Conservation (phyloP, 1,140 invertebrate species). For the Nymphalis io region DNA sequence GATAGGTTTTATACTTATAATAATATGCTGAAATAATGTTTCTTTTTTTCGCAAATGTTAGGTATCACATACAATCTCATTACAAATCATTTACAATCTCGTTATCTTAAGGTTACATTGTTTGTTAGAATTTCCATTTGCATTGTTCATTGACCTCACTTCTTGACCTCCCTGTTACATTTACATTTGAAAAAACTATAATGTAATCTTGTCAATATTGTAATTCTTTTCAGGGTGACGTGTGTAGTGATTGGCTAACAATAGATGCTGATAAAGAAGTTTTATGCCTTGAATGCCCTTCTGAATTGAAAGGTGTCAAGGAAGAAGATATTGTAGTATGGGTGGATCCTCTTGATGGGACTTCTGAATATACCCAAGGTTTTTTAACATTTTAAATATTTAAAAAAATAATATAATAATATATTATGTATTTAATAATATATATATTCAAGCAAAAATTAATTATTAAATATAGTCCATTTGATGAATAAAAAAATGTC, state of each 20-base stretch:
- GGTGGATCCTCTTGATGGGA: constrained; percentile 99
- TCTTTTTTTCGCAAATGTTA: no score
- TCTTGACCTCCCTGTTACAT: constrained; percentile 15
- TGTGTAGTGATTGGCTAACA: constrained; percentile 87
- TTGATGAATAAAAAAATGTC: no score
- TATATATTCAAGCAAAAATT: no score
- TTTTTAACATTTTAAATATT: constrained; percentile 15
- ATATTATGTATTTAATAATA: no score
- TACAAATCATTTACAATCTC: no score
- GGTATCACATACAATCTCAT: no score
- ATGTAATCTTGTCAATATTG: not conserved
- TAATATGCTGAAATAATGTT: no score
- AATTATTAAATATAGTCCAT: no score
- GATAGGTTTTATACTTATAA: no score
- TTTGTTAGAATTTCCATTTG: constrained; percentile 1
- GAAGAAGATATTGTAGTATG: constrained; percentile 93
- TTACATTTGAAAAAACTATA: not conserved
- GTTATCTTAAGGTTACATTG: no score
- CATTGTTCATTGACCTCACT: constrained; percentile 10
- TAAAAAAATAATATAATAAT: constrained; percentile 12
- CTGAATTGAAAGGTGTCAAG: constrained; percentile 83
- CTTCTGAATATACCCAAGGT: constrained; percentile 94
- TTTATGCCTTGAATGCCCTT: constrained; percentile 86
- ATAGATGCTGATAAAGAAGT: constrained; percentile 87
- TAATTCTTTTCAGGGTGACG: constrained; percentile 67